phyloP scores from a whole-genome alignment of 2,113 vertebrate genomes.

The Phoenicopterus ruber region DNA sequence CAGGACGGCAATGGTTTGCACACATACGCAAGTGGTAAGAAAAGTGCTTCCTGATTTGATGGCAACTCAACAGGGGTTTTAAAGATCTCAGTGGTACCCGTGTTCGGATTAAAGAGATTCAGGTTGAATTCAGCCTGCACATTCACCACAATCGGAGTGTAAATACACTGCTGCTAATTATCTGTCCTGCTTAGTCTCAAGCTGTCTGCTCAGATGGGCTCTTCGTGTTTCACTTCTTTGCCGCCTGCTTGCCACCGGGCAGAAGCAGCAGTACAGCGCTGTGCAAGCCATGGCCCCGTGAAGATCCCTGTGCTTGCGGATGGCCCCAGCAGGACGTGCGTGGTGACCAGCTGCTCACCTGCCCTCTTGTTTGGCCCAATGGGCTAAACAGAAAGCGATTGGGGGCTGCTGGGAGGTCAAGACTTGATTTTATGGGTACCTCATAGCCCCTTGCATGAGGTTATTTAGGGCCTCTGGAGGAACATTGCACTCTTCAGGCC shows the following conservation, averaged over 20 bases:
- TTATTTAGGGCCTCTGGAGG: not conserved
- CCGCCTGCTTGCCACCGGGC: not conserved
- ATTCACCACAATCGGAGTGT: not conserved
- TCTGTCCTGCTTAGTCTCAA: not conserved
- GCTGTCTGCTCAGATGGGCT: not conserved
- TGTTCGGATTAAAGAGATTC: not conserved
- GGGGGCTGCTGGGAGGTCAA: not conserved
- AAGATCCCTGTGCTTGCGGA: not conserved
- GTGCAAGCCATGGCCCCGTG: not conserved
- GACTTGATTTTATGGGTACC: not conserved
- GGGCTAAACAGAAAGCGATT: not conserved
- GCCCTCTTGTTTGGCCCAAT: not conserved
- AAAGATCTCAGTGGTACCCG: not conserved
- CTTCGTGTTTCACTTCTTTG: not conserved
- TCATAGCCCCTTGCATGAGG: not conserved
- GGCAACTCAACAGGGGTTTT: not conserved
- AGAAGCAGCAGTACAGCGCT: fast-evolving
- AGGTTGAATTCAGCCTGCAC: not conserved
- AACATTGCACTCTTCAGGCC: not conserved
- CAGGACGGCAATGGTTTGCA: not conserved
- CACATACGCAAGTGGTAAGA: not conserved
- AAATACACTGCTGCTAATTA: not conserved
- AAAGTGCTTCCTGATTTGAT: not conserved
- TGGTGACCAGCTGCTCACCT: not conserved
- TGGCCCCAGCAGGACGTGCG: not conserved